phyloP scores from a whole-genome alignment of 2,797 vertebrate species.

The Hydrocynus forskahlii region DNA sequence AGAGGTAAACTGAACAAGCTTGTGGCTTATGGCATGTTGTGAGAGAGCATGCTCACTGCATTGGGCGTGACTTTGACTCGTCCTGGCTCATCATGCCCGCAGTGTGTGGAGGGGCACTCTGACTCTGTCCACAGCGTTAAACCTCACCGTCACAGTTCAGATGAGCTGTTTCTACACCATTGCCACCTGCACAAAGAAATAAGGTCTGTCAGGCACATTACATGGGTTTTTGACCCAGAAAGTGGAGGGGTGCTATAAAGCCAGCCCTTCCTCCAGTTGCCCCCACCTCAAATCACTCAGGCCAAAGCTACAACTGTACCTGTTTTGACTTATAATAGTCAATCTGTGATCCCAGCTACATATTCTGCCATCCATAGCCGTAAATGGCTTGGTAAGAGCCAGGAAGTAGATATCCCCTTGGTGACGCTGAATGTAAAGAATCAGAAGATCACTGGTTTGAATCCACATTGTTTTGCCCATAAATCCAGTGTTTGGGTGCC shows the following conservation, averaged over 20 bases:
- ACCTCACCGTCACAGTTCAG: slow-evolving; percentile 81
- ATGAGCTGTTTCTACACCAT: slow-evolving; percentile 83
- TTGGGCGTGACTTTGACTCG: slow-evolving; percentile 85
- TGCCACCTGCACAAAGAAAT: slow-evolving; percentile 74
- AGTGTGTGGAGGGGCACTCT: slow-evolving; percentile 82
- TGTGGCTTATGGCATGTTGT: neutral
- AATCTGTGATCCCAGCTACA: too few species aligned
- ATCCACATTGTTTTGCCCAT: too few species aligned
- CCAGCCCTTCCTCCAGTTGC: too few species aligned
- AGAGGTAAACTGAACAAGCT: neutral
- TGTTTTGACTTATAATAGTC: too few species aligned
- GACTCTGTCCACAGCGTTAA: slow-evolving; percentile 83
- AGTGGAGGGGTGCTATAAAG: neutral
- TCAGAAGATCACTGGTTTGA: too few species aligned
- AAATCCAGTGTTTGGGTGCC: too few species aligned
- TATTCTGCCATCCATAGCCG: too few species aligned
- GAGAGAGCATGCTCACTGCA: slow-evolving; percentile 75
- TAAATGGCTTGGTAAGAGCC: too few species aligned
- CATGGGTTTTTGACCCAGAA: neutral
- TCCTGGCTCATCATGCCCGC: slow-evolving; percentile 88
- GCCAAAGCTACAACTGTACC: too few species aligned
- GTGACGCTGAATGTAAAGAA: too few species aligned
- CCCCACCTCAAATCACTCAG: too few species aligned
- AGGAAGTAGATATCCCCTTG: too few species aligned
- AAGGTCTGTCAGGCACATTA: slow-evolving; percentile 1